Base-by-base conservation (phyloP, 2,888 invertebrate species). In the Agonopterix subpropinquella region DNA sequence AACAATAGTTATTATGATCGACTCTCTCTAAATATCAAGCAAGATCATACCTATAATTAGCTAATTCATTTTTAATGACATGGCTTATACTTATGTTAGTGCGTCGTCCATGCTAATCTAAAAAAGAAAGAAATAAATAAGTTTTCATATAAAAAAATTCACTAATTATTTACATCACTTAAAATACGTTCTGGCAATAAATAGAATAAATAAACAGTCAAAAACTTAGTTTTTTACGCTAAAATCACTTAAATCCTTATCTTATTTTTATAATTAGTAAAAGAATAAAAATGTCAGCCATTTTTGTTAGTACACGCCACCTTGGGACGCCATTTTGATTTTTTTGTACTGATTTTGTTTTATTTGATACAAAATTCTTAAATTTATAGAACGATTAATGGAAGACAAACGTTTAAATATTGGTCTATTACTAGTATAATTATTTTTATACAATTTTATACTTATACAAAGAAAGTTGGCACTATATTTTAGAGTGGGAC, bases 171-270 rank as follows among this genome's bases (percentile, higher is more conserved):
- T 85, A 85, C 85, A 85, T 69, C 18, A 36, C 11, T 44, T 36
- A 60, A 47, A 60, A 72, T 78, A 76, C 42, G 53, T 54, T 65
- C 52, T 67, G 62, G 66, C 56, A 83, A 84, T 82, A 81, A 82
- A 84, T 84, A 80, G 67, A 73, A 77, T 77, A 83, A 85, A 82
- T 82, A 81, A 80, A 81, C 79, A 80, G 78, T 82, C 80, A 56
- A 65, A 42, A 66, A 66, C 65, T 59, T 62, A 62, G 48, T 50
- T 46, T 53, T 63, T 62, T 64, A 61, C 50, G 56, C 61, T 64
- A 70, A 64, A 61, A 63, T 69, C 63, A 69, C 59, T 57, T 61
- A 58, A 43, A 49, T 49, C 47, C 52, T 48, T 52, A 53, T 47
- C 43, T 58, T 63, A 56, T 55, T 55, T 56, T 48, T 56, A 53